A percentile compares a stretch with the other conserved stretches of the same genome.
phyloP scores from a whole-genome alignment of 1,140 invertebrate species.

The Trichomalopsis sarcophagae region DNA sequence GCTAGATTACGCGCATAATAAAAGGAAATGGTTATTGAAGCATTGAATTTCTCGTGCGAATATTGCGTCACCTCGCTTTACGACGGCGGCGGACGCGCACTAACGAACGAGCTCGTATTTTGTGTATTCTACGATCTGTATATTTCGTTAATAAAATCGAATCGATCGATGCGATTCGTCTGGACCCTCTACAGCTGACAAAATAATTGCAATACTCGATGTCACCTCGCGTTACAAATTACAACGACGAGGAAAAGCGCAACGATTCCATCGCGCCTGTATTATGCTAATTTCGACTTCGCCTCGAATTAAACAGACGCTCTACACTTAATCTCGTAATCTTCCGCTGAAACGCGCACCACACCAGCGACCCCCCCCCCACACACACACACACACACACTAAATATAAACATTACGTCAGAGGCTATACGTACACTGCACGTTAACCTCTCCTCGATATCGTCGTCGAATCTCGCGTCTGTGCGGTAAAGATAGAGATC shows the following conservation, averaged over 20 bases:
- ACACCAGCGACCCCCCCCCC: neutral
- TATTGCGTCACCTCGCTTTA: neutral
- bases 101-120: neutral
- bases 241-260: too few species aligned
- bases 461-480: too few species aligned
- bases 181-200: too few species aligned
- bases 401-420: neutral
- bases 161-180: too few species aligned
- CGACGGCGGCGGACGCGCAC: too few species aligned
- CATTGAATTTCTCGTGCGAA: neutral
- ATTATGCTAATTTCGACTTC: neutral
- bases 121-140: too few species aligned
- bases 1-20: neutral
- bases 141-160: too few species aligned
- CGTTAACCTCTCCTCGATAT: neutral
- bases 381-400: neutral
- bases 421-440: neutral
- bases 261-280: too few species aligned
- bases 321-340: neutral
- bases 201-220: too few species aligned
- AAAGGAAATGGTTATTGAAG: constrained; percentile 4
- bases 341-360: neutral
- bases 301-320: neutral
- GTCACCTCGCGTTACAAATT: too few species aligned
- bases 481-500: too few species aligned